Evolutionary conservation across 2,113 vertebrate species (phyloP), one percentile per base, ranked within the genome.

Genomic region (Lophura nycthemera): DNA sequence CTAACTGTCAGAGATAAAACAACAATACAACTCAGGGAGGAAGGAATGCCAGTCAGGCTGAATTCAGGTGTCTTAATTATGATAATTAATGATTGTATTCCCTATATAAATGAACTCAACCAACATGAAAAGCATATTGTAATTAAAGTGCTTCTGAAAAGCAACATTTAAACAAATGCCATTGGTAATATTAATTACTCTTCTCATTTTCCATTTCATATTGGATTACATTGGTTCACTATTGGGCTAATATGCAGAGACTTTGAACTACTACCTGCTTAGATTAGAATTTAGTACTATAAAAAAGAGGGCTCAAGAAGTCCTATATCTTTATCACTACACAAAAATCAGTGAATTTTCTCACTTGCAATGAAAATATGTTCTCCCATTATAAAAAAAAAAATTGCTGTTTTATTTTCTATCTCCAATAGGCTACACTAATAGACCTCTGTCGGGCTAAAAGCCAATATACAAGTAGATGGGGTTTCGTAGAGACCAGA

Each of bases 31-130:
- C 96, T 47, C 50, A 50, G 96, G 96, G 97, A 96, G 95, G 97
- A 97, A 97, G 85, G 81, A 95, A 96, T 96, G 96, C 88, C 96
- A 97, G 96, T 97, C 96, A 96, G 96, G 89, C 91, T 97, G 93
- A 96, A 96, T 98, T 98, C 98, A 98, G 97, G 98, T 98, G 96
- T 97, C 97, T 98, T 98, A 98, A 98, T 98, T 98, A 98, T 98
- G 96, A 96, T 98, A 98, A 98, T 98, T 97, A 98, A 98, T 98
- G 93, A 98, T 97, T 97, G 97, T 97, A 97, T 98, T 98, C 95
- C 82, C 92, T 94, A 74, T 86, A 97, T 95, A 97, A 97, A 97
- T 97, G 96, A 98, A 97, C 95, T 97, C 97, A 97, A 89, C 96
- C 95, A 97, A 97, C 94, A 98, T 95, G 94, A 97, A 97, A 98